Evolutionary conservation across 2,888 invertebrate species (phyloP).

Genomic region (Lobophora halterata): DNA sequence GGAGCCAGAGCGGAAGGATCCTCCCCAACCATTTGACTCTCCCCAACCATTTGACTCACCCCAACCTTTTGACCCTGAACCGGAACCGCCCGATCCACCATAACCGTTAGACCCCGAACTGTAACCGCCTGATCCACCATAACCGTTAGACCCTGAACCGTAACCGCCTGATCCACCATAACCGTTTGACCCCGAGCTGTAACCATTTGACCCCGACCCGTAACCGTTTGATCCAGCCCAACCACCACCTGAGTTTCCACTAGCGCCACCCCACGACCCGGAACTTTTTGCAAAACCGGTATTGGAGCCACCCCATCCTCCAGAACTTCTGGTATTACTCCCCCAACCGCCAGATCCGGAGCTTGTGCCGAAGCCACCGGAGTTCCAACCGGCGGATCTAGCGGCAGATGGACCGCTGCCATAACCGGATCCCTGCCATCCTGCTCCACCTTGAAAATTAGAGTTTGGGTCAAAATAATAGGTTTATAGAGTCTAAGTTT

Average conservation of each 20-base stretch:
- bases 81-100: no score
- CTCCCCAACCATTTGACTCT: no score
- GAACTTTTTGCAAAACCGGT: no score
- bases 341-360: not conserved
- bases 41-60: no score
- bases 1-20: no score
- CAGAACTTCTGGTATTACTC: no score
- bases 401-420: constrained; percentile 18
- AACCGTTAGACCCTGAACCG: not conserved
- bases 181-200: not conserved
- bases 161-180: not conserved
- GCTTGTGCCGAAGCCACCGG: constrained; percentile 6
- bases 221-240: constrained; percentile 7
- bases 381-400: constrained; percentile 24
- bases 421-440: constrained; percentile 25
- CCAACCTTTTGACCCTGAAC: constrained; percentile 11
- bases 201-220: constrained; percentile 4
- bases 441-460: constrained; percentile 21
- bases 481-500: no score
- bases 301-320: constrained; percentile 1
- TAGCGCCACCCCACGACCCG: constrained; percentile 8
- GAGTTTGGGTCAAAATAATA: no score
- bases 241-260: constrained; percentile 2
- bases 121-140: constrained; percentile 1
- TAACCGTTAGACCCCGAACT: no score